These are phyloP conservation scores for Acrobasis suavella DNA, from an alignment of 2,888 invertebrate species.

Conservation along the genomic window DNA sequence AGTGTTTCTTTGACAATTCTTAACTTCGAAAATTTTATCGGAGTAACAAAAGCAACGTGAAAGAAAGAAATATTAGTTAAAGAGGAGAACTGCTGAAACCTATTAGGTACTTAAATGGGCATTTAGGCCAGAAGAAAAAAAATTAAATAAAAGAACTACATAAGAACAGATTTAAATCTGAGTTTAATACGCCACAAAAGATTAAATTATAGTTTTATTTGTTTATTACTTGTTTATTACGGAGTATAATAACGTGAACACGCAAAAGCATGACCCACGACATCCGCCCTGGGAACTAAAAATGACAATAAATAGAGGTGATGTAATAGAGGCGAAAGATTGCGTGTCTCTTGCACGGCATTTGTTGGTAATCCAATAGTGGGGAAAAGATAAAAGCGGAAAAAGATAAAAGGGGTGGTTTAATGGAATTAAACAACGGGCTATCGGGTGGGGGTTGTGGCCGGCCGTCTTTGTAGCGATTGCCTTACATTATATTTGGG, in stretches of 20 bases:
- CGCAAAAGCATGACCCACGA: slow-evolving; percentile 34
- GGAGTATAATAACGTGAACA: background rate
- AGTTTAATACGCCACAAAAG: too few species aligned
- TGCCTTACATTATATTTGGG: slow-evolving; percentile 47
- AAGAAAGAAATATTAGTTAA: too few species aligned
- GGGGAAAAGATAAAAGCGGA: slow-evolving; percentile 73
- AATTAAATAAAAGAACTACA: too few species aligned
- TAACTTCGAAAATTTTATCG: too few species aligned
- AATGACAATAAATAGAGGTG: slow-evolving; percentile 57
- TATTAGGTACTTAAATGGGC: too few species aligned
- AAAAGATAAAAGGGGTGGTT: slow-evolving; percentile 80
- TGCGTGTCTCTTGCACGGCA: slow-evolving; percentile 76
- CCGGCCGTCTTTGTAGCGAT: slow-evolving; percentile 58
- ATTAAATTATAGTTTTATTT: too few species aligned
- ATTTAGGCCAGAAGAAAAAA: too few species aligned
- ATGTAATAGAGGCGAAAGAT: slow-evolving; percentile 65
- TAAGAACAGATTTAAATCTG: too few species aligned
- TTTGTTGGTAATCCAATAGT: slow-evolving; percentile 79
- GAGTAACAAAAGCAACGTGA: too few species aligned
- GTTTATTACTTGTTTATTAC: too few species aligned
- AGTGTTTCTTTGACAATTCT: too few species aligned
- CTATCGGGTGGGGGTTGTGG: slow-evolving; percentile 44
- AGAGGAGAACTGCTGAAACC: too few species aligned
- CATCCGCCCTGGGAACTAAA: slow-evolving; percentile 38
- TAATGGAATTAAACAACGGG: slow-evolving; percentile 79